Conservation (phyloP, 2,113 vertebrate species). For the Apodemus sylvaticus region DNA sequence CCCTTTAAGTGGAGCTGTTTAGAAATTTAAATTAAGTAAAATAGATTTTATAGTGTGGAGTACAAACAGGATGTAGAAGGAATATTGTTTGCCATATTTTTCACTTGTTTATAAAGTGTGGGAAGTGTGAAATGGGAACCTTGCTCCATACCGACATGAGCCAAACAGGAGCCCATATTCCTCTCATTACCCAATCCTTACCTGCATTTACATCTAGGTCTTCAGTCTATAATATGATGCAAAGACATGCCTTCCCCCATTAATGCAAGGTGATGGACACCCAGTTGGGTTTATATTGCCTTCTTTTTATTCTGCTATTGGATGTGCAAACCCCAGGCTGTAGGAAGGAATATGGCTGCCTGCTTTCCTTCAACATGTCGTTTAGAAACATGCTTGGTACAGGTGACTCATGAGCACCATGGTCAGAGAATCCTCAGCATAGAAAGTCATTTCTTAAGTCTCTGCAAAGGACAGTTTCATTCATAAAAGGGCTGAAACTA, state of each 20-base stretch:
- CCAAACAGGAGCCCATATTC: neutral
- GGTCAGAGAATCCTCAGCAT: constrained; percentile 10
- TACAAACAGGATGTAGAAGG: neutral
- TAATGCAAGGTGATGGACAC: neutral
- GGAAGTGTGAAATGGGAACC: neutral
- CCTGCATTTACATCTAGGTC: neutral
- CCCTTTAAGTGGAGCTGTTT: neutral
- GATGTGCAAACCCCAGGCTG: neutral
- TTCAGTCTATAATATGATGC: neutral
- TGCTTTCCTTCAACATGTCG: neutral
- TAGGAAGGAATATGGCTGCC: neutral
- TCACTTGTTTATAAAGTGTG: neutral
- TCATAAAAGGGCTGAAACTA: constrained; percentile 59
- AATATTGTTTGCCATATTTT: neutral
- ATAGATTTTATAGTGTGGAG: neutral
- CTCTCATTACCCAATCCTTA: neutral
- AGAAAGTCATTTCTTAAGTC: constrained; percentile 55
- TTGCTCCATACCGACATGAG: neutral
- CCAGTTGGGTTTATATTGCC: neutral
- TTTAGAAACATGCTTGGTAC: neutral
- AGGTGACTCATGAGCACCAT: constrained; percentile 1
- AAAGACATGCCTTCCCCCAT: too few species aligned
- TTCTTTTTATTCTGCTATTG: neutral
- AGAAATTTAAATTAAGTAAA: neutral
- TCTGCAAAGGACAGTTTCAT: constrained; percentile 55